phyloP scores from a whole-genome alignment of 2,797 vertebrate genomes.

The Graptemys geographica region DNA sequence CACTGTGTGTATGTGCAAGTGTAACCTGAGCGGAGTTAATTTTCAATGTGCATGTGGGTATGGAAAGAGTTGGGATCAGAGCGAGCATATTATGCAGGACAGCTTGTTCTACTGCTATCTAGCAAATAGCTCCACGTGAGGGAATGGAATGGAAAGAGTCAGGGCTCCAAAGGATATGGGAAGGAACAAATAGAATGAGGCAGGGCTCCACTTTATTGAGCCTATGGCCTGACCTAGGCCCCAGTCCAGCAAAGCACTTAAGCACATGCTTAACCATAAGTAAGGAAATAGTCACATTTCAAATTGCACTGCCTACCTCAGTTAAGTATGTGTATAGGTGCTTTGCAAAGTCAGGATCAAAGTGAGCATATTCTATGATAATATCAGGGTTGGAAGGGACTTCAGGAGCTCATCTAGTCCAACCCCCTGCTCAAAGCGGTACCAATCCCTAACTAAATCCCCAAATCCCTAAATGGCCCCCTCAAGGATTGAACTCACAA shows the following conservation, averaged over 20 bases:
- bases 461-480: no score
- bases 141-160: not conserved
- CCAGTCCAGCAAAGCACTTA: not conserved
- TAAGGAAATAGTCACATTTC: no score
- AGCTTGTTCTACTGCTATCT: constrained; percentile 25
- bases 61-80: not conserved
- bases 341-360: no score
- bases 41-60: not conserved
- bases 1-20: not conserved
- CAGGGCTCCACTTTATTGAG: not conserved
- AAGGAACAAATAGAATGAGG: not conserved
- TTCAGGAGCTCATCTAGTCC: no score
- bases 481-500: no score
- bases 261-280: not conserved
- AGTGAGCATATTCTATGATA: no score
- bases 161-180: not conserved
- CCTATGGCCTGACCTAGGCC: not conserved
- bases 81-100: not conserved
- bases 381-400: no score
- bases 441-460: no score
- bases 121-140: not conserved
- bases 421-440: no score
- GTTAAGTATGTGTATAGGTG: no score
- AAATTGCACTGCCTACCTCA: no score
- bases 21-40: not conserved